These are phyloP conservation scores for Leptinotarsa tumamoca DNA, from an alignment of 2,888 invertebrate genomes.

Conservation along the genomic window DNA sequence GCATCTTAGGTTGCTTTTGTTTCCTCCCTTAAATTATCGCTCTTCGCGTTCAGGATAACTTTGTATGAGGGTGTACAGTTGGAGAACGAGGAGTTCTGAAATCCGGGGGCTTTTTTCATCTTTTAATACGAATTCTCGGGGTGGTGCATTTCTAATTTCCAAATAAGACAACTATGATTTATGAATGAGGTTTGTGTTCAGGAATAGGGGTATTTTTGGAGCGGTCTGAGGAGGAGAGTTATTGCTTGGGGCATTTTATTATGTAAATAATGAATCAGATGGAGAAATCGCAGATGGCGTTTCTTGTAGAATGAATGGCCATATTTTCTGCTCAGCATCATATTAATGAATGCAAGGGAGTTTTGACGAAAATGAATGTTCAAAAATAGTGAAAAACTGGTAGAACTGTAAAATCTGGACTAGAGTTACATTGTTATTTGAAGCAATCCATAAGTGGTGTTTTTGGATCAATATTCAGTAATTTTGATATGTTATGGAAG, in stretches of 20 bases:
- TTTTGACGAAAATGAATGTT: neutral
- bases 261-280: slow-evolving; percentile 12
- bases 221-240: slow-evolving; percentile 11
- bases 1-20: slow-evolving; percentile 68
- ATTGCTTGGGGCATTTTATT: slow-evolving; percentile 4
- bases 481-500: no score
- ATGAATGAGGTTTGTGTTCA: slow-evolving; percentile 26
- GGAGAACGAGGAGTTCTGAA: slow-evolving; percentile 33
- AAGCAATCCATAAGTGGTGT: no score
- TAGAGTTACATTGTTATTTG: no score
- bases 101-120: slow-evolving; percentile 36
- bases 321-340: neutral
- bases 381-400: no score
- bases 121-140: slow-evolving; percentile 26
- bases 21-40: slow-evolving; percentile 65
- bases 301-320: neutral
- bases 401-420: no score
- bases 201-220: slow-evolving; percentile 17
- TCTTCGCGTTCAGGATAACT: slow-evolving; percentile 47
- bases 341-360: neutral
- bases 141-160: slow-evolving; percentile 26
- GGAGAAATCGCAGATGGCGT: slow-evolving; percentile 1
- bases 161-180: slow-evolving; percentile 28
- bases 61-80: slow-evolving; percentile 44
- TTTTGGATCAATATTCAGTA: no score